These are phyloP conservation scores for Ooceraea biroi DNA, from an alignment of 1,140 invertebrate species.

Conservation along the genomic window DNA sequence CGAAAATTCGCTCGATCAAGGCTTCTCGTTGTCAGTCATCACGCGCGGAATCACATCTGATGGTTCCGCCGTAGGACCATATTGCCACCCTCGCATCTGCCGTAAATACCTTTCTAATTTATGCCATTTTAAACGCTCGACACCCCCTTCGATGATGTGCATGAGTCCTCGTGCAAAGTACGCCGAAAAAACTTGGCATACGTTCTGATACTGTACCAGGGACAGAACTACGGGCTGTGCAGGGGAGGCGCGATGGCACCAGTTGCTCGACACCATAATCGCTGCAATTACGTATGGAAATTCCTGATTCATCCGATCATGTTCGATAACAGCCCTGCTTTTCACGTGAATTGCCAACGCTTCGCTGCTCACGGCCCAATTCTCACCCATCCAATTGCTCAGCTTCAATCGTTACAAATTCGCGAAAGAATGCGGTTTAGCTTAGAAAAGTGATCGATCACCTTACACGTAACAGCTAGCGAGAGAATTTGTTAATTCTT, in stretches of 20 bases:
- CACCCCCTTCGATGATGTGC: slow-evolving; percentile 72
- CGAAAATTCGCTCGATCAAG: neutral
- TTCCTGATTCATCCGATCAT: slow-evolving; percentile 83
- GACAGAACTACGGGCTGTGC: slow-evolving; percentile 62
- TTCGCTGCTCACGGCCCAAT: slow-evolving; percentile 9
- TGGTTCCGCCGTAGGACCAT: slow-evolving; percentile 71
- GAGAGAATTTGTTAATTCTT: no score
- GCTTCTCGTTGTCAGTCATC: neutral
- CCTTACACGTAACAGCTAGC: neutral
- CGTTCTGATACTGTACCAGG: slow-evolving; percentile 14
- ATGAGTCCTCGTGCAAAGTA: slow-evolving; percentile 31
- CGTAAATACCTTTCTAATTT: slow-evolving; percentile 80
- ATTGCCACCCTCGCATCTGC: slow-evolving; percentile 79
- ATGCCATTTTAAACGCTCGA: slow-evolving; percentile 82
- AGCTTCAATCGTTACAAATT: slow-evolving; percentile 1
- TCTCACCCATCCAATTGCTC: slow-evolving; percentile 1
- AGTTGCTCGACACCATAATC: slow-evolving; percentile 83
- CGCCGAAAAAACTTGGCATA: slow-evolving; percentile 47
- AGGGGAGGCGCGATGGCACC: slow-evolving; percentile 70
- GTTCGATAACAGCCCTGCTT: slow-evolving; percentile 69
- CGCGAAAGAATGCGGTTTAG: neutral
- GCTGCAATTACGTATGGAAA: slow-evolving; percentile 85
- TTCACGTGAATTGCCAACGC: slow-evolving; percentile 65
- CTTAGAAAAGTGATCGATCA: neutral
- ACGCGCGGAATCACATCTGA: slow-evolving; percentile 70